These are phyloP conservation scores for Hippopotamus amphibius DNA, from an alignment of 2,113 vertebrate genomes.

Conservation along the genomic window DNA sequence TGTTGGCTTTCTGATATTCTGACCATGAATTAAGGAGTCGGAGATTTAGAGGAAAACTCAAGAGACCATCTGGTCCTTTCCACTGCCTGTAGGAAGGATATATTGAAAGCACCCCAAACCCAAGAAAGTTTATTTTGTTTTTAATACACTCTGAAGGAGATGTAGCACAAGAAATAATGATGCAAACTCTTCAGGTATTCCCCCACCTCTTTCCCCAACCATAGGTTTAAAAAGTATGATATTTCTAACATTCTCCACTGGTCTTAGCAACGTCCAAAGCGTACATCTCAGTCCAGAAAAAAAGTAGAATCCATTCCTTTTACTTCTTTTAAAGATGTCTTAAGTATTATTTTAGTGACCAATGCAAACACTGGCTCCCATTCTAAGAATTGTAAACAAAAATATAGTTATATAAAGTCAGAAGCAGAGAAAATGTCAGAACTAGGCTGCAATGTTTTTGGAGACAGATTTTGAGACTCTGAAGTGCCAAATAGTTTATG, in stretches of 20 bases:
- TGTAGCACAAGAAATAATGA: not conserved
- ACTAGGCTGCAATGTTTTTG: not conserved
- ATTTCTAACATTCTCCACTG: not conserved
- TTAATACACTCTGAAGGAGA: not conserved
- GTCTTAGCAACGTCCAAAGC: not conserved
- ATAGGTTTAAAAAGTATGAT: not conserved
- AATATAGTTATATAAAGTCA: not conserved
- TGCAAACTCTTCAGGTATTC: not conserved
- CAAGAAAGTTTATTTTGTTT: constrained; percentile 10
- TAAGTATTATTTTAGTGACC: not conserved
- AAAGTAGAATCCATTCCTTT: not conserved
- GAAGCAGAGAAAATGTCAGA: not conserved
- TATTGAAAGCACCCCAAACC: not conserved
- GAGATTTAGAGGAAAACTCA: not conserved
- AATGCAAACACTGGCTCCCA: not conserved
- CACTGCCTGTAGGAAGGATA: not conserved
- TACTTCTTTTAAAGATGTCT: not conserved
- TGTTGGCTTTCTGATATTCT: constrained; percentile 14
- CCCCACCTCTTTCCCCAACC: no score
- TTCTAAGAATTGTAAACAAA: not conserved
- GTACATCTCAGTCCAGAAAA: not conserved
- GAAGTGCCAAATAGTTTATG: not conserved
- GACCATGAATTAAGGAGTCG: not conserved
- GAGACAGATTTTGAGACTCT: not conserved
- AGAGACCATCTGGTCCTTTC: not conserved